Conservation (phyloP, 2,797 vertebrate genomes). For the Chaetophractus vellerosus region DNA sequence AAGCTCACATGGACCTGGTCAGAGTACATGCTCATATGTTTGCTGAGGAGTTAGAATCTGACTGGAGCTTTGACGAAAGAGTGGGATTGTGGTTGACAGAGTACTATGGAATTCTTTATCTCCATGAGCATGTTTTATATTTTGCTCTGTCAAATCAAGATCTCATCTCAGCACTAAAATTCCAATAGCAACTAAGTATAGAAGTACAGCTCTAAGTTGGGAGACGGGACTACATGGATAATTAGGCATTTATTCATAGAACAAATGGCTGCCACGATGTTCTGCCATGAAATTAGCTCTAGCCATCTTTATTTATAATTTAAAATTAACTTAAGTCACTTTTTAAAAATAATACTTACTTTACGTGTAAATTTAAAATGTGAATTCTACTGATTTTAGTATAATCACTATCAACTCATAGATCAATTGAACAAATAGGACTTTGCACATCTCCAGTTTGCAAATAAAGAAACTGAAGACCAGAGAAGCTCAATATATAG, state of each 20-base stretch:
- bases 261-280: neutral
- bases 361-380: conserved; percentile 55
- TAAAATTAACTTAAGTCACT: conserved; percentile 25
- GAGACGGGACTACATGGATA: conserved; percentile 14
- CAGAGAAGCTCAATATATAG: neutral
- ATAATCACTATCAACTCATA: conserved; percentile 19
- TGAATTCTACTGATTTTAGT: neutral
- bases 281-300: neutral
- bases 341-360: conserved; percentile 58
- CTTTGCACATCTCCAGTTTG: conserved; percentile 6
- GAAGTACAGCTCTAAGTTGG: conserved; percentile 12
- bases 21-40: neutral
- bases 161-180: conserved; percentile 56
- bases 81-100: neutral
- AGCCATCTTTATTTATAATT: conserved; percentile 55
- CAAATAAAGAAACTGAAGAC: neutral
- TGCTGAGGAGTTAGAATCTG: neutral
- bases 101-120: conserved; percentile 26
- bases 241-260: conserved; percentile 54
- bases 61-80: neutral
- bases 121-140: conserved; percentile 46
- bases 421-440: neutral
- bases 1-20: neutral
- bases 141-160: conserved; percentile 59
- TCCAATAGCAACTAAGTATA: neutral